Evolutionary conservation across 2,113 vertebrate species (phyloP).

Genomic region (Oriolus oriolus): DNA sequence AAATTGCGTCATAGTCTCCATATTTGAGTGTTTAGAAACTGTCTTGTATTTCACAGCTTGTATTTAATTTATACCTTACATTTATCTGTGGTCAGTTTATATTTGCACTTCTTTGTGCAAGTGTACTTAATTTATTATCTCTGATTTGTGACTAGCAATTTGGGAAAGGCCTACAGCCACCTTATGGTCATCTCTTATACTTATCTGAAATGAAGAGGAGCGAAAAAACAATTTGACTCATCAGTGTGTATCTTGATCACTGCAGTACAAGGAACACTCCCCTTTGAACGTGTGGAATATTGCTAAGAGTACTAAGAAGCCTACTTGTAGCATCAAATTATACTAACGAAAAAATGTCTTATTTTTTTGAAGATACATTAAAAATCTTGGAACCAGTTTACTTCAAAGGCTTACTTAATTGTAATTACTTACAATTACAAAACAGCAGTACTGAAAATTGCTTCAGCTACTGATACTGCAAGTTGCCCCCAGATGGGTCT

Average conservation of each 20-base stretch:
- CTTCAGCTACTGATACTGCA: not conserved
- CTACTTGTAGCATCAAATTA: not conserved
- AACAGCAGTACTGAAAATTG: not conserved
- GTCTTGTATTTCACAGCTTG: not conserved
- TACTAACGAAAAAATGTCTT: not conserved
- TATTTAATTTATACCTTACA: not conserved
- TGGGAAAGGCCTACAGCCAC: not conserved
- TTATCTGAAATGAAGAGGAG: not conserved
- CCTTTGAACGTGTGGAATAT: not conserved
- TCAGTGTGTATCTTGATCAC: not conserved
- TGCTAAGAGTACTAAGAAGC: not conserved
- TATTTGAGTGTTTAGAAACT: not conserved
- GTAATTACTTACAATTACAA: not conserved
- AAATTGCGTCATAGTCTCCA: not conserved
- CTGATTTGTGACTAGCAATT: not conserved
- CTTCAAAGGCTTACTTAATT: not conserved
- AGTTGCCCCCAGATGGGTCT: not conserved
- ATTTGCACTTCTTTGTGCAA: not conserved
- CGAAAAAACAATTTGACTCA: not conserved
- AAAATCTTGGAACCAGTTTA: not conserved
- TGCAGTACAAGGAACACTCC: not conserved
- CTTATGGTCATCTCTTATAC: not conserved
- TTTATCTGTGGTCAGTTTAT: not conserved
- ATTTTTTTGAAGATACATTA: not conserved
- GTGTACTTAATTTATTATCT: not conserved